These are phyloP conservation scores for Rhabdophis nuchalis DNA, from an alignment of 2,797 vertebrate genomes.

Conservation along the genomic window DNA sequence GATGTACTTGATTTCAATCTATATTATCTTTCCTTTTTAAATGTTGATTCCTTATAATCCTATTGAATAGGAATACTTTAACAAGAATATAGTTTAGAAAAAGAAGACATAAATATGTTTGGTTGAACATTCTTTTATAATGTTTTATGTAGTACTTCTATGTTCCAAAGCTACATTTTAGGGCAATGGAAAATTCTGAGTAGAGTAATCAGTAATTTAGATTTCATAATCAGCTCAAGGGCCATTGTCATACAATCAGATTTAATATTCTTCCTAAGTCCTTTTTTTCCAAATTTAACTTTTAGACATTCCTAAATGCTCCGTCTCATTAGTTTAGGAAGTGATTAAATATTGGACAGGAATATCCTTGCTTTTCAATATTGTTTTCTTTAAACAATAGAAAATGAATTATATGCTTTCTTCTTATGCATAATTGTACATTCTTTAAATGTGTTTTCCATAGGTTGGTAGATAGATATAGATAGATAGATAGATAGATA, in stretches of 20 bases:
- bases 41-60: neutral
- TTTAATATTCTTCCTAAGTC: slow-evolving; percentile 74
- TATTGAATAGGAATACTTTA: slow-evolving; percentile 36
- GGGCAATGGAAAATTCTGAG: slow-evolving; percentile 66
- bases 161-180: slow-evolving; percentile 70
- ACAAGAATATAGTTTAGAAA: slow-evolving; percentile 8
- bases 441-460: slow-evolving; percentile 35
- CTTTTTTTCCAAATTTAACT: slow-evolving; percentile 71
- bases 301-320: slow-evolving; percentile 47
- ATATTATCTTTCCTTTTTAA: neutral
- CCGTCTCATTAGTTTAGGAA: slow-evolving; percentile 27
- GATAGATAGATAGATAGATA: neutral
- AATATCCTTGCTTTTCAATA: slow-evolving; percentile 23
- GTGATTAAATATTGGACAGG: neutral
- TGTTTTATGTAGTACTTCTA: slow-evolving; percentile 73
- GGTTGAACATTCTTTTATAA: slow-evolving; percentile 42
- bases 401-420: slow-evolving; percentile 34
- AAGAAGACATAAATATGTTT: slow-evolving; percentile 45
- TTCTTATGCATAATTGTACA: slow-evolving; percentile 45
- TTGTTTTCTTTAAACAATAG: slow-evolving; percentile 9
- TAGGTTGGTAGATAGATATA: slow-evolving; percentile 1
- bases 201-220: slow-evolving; percentile 78
- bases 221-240: slow-evolving; percentile 89
- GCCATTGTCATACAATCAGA: slow-evolving; percentile 76
- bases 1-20: slow-evolving; percentile 37